Percentiles rank a stretch among this genome's conserved stretches.
phyloP scores from a whole-genome alignment of 37 sponge, comb jelly and placozoan genomes.

The Dysidea cf. avara region DNA sequence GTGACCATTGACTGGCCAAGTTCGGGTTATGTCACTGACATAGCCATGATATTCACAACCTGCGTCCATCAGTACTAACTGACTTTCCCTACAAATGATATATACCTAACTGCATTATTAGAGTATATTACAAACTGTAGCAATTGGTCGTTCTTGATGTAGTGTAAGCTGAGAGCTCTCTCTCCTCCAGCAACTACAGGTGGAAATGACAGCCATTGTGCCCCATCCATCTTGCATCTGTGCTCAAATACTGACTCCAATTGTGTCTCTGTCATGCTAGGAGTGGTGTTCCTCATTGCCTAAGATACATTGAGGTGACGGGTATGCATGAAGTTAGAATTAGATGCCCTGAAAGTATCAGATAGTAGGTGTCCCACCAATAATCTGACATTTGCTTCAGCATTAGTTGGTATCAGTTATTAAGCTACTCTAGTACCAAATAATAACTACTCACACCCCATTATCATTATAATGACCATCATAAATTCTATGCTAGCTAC shows the following conservation, averaged over 20 bases:
- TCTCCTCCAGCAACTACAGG: slow-evolving; percentile 84
- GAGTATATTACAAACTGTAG: slow-evolving; percentile 24
- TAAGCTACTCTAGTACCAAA: no score
- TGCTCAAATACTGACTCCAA: slow-evolving; percentile 75
- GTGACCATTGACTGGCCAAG: slow-evolving; percentile 79
- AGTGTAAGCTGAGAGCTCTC: slow-evolving; percentile 73
- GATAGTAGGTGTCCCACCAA: no score
- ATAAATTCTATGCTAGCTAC: no score
- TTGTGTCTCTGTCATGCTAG: slow-evolving; percentile 59
- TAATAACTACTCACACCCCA: no score
- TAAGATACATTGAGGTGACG: neutral
- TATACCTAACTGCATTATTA: neutral
- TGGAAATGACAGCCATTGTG: slow-evolving; percentile 73
- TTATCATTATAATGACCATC: no score
- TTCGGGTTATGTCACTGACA: slow-evolving; percentile 81
- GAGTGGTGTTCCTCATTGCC: slow-evolving; percentile 40
- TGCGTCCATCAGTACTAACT: slow-evolving; percentile 81
- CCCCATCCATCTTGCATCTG: slow-evolving; percentile 55
- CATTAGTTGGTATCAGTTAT: no score
- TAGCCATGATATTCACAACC: slow-evolving; percentile 86
- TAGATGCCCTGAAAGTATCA: neutral
- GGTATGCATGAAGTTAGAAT: neutral
- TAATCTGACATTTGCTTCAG: no score
- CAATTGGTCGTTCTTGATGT: slow-evolving; percentile 56
- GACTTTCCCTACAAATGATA: slow-evolving; percentile 51